Conservation (phyloP, 2,797 vertebrate genomes). For the Poeciliopsis presidionis region DNA sequence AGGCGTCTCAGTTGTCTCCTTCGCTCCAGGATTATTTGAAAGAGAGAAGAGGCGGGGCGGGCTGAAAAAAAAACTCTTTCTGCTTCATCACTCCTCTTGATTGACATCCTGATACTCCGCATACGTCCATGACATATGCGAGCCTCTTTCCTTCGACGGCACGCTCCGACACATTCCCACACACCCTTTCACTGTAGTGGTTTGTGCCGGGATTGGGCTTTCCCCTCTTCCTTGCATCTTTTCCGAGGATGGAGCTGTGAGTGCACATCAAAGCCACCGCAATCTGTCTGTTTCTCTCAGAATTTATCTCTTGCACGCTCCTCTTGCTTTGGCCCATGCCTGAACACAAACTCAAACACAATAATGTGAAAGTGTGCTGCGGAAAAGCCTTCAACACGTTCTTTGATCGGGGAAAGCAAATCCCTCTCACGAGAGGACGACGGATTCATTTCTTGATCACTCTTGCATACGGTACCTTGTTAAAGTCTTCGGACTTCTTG, state of each 20-base stretch:
- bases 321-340: constrained; percentile 40
- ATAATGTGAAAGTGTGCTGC: constrained; percentile 49
- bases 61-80: constrained; percentile 47
- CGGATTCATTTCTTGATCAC: constrained; percentile 36
- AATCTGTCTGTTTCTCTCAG: constrained; percentile 74
- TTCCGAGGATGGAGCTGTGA: constrained; percentile 62
- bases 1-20: constrained; percentile 70
- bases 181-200: constrained; percentile 61
- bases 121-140: constrained; percentile 64
- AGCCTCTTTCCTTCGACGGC: constrained; percentile 55
- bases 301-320: constrained; percentile 71
- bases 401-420: constrained; percentile 62
- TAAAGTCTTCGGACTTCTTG: background rate
- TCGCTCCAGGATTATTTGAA: constrained; percentile 51
- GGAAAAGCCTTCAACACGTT: constrained; percentile 31
- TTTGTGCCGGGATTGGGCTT: constrained; percentile 57
- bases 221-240: constrained; percentile 63
- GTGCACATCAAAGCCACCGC: constrained; percentile 77
- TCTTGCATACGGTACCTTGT: background rate
- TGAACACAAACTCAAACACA: constrained; percentile 73
- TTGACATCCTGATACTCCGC: constrained; percentile 70
- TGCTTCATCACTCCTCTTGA: constrained; percentile 67
- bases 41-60: constrained; percentile 2
- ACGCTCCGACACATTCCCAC: constrained; percentile 21
- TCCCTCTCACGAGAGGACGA: constrained; percentile 17